A percentile compares a stretch with the other conserved stretches of the same genome.
Evolutionary conservation across 1,140 invertebrate genomes (phyloP).

Genomic region (Zaprionus vittiger): DNA sequence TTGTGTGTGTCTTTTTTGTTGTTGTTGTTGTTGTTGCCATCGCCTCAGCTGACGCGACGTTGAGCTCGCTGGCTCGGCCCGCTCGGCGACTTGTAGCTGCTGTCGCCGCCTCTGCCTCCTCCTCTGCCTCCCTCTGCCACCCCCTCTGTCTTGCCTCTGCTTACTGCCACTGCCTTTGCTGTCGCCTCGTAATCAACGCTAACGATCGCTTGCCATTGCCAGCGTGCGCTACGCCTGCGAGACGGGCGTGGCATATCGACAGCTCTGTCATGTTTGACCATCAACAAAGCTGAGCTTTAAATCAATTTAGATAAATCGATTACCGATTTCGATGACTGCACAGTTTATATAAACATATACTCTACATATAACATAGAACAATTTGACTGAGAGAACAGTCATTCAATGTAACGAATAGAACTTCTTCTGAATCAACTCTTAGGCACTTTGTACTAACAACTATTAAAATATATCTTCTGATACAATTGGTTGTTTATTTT

Average conservation of each 20-base stretch:
- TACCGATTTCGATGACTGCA: too few species aligned
- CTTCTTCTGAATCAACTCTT: too few species aligned
- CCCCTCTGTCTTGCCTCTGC: neutral
- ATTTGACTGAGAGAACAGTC: too few species aligned
- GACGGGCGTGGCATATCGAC: conserved; percentile 20
- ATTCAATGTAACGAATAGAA: too few species aligned
- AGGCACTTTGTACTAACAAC: neutral
- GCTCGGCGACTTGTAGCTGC: conserved; percentile 1
- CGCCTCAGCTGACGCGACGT: conserved; percentile 23
- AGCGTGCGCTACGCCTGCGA: conserved; percentile 38
- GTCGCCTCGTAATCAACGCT: conserved; percentile 50
- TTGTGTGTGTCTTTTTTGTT: conserved; percentile 19
- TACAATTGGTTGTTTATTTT: too few species aligned
- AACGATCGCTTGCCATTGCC: conserved; percentile 55
- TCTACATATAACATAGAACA: too few species aligned
- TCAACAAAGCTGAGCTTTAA: too few species aligned
- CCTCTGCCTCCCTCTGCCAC: conserved; percentile 21
- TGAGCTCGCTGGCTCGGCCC: conserved; percentile 27
- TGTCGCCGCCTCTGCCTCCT: conserved; percentile 25
- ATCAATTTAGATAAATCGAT: too few species aligned
- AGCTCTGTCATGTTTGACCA: neutral
- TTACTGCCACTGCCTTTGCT: conserved; percentile 18
- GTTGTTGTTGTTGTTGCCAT: conserved; percentile 34
- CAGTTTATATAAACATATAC: too few species aligned
- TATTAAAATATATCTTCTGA: too few species aligned